Base-by-base conservation (phyloP, 2,888 invertebrate genomes). In the Conus canariensis region DNA sequence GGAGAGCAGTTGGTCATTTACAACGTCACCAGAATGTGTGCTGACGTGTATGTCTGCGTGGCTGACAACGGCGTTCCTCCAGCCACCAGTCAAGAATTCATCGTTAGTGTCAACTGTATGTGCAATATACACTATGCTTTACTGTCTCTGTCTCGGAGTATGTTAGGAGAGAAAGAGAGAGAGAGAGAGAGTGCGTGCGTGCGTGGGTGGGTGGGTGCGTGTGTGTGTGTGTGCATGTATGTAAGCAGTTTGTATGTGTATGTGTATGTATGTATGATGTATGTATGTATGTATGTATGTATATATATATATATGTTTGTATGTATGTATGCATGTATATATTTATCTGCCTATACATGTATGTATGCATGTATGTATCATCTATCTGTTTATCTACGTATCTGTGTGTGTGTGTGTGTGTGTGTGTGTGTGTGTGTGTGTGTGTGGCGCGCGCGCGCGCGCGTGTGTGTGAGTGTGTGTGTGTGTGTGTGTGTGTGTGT, bases 61-160 rank as follows among this genome's bases (percentile, higher is more conserved):
- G 98, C 98, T 88, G 98, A 98, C 95, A 99, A 99, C 96, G 98
- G 98, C 96, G 98, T 98, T 94, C 98, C 98, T 58, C 98, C 98
- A 9, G 98, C 98, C 25, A 98, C 98, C 95, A 98, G 98, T 97
- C 98, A 98, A 96, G 97, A 98, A 93, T 98, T 98, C 94, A 98
- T 98, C 85, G 97, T 98, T 92, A 98, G 98, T 96, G 98, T 98
- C 91, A 98, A 98, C 96, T 92, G 92, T 92, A 98, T 98, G 98
- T 97, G 12, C 45, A n/a, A 9, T 45, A 45, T 45, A 59, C 8
- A 59, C n/a, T 98, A 59, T 74, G 22, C 19, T 19, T 2, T 8
- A n/a, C 6, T 77, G n/a, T 77, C 25, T n/a, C n/a, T 77, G 22
- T 77, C n/a, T 77, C 9, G 7, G 74, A n/a, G 45, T 45, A 25